phyloP scores from a whole-genome alignment of 2,888 invertebrate genomes.

The Periphyllus acericola region DNA sequence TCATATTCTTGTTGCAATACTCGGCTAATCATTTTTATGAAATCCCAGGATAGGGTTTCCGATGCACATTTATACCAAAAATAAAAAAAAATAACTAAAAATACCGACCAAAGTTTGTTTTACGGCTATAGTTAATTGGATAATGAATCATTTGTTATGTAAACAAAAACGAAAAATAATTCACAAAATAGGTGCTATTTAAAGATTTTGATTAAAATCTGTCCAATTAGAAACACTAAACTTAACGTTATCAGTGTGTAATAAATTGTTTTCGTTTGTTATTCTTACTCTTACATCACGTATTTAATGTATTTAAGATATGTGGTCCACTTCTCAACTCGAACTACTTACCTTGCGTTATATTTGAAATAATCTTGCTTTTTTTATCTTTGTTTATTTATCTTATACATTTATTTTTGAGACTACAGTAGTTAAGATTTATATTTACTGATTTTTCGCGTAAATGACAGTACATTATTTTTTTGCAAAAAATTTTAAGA shows the following conservation, averaged over 20 bases:
- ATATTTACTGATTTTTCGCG: neutral
- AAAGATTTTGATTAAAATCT: neutral
- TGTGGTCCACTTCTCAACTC: neutral
- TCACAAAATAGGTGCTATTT: neutral
- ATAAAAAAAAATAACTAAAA: too few relatives aligned
- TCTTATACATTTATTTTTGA: constrained; percentile 16
- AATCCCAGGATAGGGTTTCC: neutral
- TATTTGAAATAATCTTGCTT: constrained; percentile 18
- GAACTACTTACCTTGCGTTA: neutral
- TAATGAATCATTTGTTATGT: neutral
- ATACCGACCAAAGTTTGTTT: neutral
- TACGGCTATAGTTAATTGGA: too few relatives aligned
- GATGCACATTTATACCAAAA: neutral
- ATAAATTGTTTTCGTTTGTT: neutral
- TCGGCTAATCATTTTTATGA: neutral
- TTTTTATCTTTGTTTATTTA: constrained; percentile 20
- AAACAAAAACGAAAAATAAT: neutral
- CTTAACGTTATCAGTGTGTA: neutral
- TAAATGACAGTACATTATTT: neutral
- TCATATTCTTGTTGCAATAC: neutral
- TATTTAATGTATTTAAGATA: neutral
- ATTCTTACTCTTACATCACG: neutral
- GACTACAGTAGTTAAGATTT: neutral
- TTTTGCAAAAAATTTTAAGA: neutral
- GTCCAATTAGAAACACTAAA: neutral